phyloP scores from a whole-genome alignment of 2,888 invertebrate species.

The Amiota mariae region DNA sequence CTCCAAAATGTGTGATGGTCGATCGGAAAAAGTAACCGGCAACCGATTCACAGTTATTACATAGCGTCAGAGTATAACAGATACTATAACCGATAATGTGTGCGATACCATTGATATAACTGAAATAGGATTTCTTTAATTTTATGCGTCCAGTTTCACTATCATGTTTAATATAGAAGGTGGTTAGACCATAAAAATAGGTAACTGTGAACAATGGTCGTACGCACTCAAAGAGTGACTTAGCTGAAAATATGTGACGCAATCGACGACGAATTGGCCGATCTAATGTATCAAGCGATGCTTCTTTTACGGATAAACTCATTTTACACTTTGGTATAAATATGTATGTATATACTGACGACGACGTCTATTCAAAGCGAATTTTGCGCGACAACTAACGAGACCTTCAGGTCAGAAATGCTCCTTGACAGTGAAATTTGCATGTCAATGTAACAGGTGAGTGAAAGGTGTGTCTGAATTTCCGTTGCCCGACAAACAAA shows the following conservation, averaged over 20 bases:
- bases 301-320: conserved; percentile 37
- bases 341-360: not conserved
- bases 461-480: not conserved
- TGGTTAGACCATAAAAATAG: conserved; percentile 67
- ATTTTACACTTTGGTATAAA: conserved; percentile 13
- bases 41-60: conserved; percentile 68
- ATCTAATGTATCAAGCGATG: conserved; percentile 35
- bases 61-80: conserved; percentile 65
- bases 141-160: conserved; percentile 48
- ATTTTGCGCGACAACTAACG: conserved; percentile 54
- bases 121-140: conserved; percentile 62
- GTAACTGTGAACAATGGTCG: conserved; percentile 65
- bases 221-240: conserved; percentile 65
- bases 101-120: conserved; percentile 63
- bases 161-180: conserved; percentile 60
- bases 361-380: conserved; percentile 46
- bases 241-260: conserved; percentile 60
- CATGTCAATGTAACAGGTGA: conserved; percentile 36
- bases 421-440: conserved; percentile 42
- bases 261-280: conserved; percentile 47
- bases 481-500: not conserved
- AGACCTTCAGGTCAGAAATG: not conserved
- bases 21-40: conserved; percentile 71
- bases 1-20: conserved; percentile 68
- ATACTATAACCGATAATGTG: conserved; percentile 59